These are phyloP conservation scores for Gobio occitaniae DNA, from an alignment of 2,797 vertebrate genomes.

Conservation along the genomic window DNA sequence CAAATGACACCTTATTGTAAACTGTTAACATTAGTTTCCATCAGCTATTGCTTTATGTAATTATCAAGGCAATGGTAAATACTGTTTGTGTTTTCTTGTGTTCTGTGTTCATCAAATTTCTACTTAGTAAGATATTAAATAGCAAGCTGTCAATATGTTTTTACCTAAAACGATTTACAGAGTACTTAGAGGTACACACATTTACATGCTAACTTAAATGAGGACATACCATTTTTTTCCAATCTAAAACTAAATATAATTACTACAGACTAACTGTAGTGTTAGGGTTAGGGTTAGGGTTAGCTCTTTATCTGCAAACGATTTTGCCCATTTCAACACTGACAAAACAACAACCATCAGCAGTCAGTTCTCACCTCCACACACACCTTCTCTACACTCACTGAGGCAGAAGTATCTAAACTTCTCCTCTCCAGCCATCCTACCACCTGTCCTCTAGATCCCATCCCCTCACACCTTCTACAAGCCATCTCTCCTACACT, in stretches of 20 bases:
- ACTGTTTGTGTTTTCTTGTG: neutral
- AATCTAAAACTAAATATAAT: neutral
- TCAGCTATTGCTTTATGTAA: neutral
- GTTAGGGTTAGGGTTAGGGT: too few species aligned
- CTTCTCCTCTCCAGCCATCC: too few species aligned
- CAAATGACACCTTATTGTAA: neutral
- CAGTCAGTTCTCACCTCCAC: too few species aligned
- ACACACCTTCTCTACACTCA: too few species aligned
- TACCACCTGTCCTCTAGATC: too few species aligned
- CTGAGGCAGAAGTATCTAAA: too few species aligned
- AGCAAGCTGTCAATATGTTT: constrained; percentile 2
- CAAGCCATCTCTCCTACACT: too few species aligned
- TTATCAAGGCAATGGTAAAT: neutral
- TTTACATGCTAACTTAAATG: constrained; percentile 12
- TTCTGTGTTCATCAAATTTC: neutral
- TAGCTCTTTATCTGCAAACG: too few species aligned
- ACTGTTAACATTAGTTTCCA: neutral
- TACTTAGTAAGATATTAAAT: neutral
- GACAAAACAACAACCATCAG: too few species aligned
- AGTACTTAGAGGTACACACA: constrained; percentile 13
- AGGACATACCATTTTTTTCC: neutral
- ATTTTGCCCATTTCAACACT: too few species aligned
- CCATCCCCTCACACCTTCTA: too few species aligned
- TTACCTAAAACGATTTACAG: constrained; percentile 11
- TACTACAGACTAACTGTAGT: neutral